Evolutionary conservation across 2,888 invertebrate species (phyloP).

Genomic region (Pterobdella sp.): DNA sequence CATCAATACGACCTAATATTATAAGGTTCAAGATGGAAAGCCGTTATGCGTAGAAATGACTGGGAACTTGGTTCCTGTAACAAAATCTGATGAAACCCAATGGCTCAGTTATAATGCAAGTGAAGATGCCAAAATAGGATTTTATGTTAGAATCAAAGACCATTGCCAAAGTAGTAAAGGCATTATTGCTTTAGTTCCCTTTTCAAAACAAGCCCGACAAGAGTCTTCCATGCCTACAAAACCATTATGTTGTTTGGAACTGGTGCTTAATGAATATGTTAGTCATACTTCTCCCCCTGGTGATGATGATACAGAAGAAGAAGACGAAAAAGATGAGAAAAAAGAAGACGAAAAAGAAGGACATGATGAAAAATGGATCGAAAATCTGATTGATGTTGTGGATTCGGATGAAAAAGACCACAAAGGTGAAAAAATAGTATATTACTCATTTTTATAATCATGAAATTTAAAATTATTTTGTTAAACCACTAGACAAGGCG

Average conservation of each 20-base stretch:
- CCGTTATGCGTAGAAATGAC: conserved; percentile 90
- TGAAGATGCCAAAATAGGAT: conserved; percentile 90
- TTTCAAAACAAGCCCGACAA: conserved; percentile 71
- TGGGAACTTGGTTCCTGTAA: conserved; percentile 88
- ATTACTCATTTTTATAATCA: neutral
- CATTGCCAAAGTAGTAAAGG: conserved; percentile 71
- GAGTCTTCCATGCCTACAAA: conserved; percentile 62
- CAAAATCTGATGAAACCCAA: conserved; percentile 91
- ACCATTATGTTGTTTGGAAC: conserved; percentile 75
- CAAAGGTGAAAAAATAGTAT: neutral
- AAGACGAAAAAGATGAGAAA: conserved; percentile 4
- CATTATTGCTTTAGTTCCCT: conserved; percentile 89
- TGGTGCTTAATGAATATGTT: conserved; percentile 67
- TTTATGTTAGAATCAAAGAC: conserved; percentile 86
- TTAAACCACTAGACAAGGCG: neutral
- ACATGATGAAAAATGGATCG: neutral
- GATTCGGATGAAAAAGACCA: conserved; percentile 27
- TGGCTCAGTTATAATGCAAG: conserved; percentile 89
- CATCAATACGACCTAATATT: neutral
- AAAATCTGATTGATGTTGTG: neutral
- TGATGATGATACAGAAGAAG: conserved; percentile 15
- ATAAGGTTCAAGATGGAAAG: conserved; percentile 81
- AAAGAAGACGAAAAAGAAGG: neutral
- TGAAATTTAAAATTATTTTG: conserved; percentile 11
- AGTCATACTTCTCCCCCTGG: neutral